Evolutionary conservation across 2,888 invertebrate genomes (phyloP).

Genomic region (Caenorhabditis sulstoni): DNA sequence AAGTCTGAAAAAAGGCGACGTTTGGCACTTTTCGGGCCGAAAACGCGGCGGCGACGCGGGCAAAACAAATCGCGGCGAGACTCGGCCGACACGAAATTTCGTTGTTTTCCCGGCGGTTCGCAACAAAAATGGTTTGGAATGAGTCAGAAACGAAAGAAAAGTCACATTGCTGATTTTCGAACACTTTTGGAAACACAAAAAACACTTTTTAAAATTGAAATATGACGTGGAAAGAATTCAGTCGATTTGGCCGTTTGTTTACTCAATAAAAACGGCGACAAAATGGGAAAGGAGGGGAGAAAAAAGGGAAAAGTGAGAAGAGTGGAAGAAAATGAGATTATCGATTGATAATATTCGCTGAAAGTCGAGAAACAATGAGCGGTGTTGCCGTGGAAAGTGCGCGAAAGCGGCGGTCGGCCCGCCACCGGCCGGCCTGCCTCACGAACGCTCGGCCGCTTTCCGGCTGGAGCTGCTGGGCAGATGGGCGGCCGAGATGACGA

Average conservation of each 20-base stretch:
- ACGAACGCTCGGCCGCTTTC: too few relatives aligned
- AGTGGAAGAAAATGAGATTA: background rate
- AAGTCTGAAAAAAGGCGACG: background rate
- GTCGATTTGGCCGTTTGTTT: constrained; percentile 29
- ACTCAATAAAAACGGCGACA: constrained; percentile 34
- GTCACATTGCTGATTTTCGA: background rate
- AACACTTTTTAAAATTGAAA: too few relatives aligned
- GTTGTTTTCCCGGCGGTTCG: constrained; percentile 5
- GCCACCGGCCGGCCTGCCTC: too few relatives aligned
- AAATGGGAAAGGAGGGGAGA: constrained; percentile 10
- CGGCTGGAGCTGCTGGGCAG: too few relatives aligned
- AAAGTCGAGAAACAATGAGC: constrained; percentile 2
- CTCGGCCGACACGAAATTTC: constrained; percentile 1
- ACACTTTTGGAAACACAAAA: too few relatives aligned
- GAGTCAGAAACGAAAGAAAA: constrained; percentile 21
- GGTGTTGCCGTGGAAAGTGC: too few relatives aligned
- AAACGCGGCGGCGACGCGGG: background rate
- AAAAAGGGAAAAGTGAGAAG: constrained; percentile 16
- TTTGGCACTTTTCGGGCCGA: constrained; percentile 5
- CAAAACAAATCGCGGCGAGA: constrained; percentile 28
- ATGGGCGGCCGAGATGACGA: too few relatives aligned
- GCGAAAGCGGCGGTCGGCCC: too few relatives aligned
- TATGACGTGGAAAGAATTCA: constrained; percentile 10
- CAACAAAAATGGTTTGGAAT: constrained; percentile 10
- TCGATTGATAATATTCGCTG: constrained; percentile 33